These are phyloP conservation scores for Phoeniculus purpureus DNA, from an alignment of 2,797 vertebrate species.

Conservation along the genomic window DNA sequence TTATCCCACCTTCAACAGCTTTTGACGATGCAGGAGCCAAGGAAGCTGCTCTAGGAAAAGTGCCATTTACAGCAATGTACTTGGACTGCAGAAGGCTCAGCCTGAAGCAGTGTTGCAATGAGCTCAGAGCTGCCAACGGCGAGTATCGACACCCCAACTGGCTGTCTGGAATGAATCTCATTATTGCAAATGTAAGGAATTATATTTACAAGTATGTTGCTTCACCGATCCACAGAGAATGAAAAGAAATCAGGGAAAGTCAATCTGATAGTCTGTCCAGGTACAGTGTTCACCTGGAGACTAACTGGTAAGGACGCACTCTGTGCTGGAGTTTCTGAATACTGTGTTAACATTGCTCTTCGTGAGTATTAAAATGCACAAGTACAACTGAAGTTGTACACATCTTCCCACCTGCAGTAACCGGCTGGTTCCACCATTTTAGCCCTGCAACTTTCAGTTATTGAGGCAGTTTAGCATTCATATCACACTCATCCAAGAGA, in stretches of 20 bases:
- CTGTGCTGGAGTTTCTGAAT: background rate
- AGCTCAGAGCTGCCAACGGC: background rate
- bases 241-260: background rate
- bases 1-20: background rate
- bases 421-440: background rate
- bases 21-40: background rate
- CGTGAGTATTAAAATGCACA: background rate
- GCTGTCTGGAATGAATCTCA: background rate
- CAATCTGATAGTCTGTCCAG: background rate
- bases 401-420: background rate
- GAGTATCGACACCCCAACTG: background rate
- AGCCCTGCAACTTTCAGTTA: background rate
- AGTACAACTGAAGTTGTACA: background rate
- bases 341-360: accelerated
- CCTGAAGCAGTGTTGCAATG: background rate
- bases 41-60: background rate
- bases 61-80: background rate
- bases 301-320: background rate
- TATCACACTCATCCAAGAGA: background rate
- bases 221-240: background rate
- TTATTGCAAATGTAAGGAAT: background rate
- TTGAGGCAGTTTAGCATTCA: background rate
- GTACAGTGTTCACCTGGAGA: accelerated
- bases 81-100: background rate
- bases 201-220: background rate